Evolutionary conservation across 2,113 vertebrate genomes (phyloP), one percentile per base, ranked within the genome.

Genomic region (Pseudorasbora parva): DNA sequence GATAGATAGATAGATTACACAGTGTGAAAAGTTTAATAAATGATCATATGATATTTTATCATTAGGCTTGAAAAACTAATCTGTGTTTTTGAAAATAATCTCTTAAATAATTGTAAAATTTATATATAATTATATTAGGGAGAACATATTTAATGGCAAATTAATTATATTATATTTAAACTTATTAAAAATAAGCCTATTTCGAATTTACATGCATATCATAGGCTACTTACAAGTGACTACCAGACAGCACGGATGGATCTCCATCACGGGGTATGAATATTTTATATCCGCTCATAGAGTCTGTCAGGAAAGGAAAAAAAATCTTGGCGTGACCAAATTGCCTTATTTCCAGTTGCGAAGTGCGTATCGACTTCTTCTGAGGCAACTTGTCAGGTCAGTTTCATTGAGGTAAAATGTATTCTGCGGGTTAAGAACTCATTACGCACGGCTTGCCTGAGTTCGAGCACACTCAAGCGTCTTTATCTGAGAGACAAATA

Each of bases 271-370:
- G 1, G 7, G 12, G 3, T 25, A 56, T 84, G 8, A 59, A 84
- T 84, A 59, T 84, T 84, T 78, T 9, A 71, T 59, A 78, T 49
- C 5, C 25, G 21, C 8, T 78, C 23, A 19, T 8, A 27, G 41
- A 10, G 49, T 49, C 27, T 51, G 14, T 54, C 59, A 41, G 45
- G 25, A 41, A 8, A 77, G 12, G 54, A 54, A 8, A 68, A 54
- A 19, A 19, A 12, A 54, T 41, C 43, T 57, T 45, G 19, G 2
- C 10, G 27, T 30, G 49, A 56, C n/a, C 49, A 11, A 21, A n/a
- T 59, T 78, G 45, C 57, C 49, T 71, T 17, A 49, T 66, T 33
- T 73, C 54, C 49, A n/a, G 6, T 4, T 14, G 71, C 10, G 23
- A 51, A 71, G 41, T 21, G 37, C 6, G 23, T 27, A 30, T 15